Base-by-base conservation (phyloP, 2,113 vertebrate species). In the Sardina pilchardus region DNA sequence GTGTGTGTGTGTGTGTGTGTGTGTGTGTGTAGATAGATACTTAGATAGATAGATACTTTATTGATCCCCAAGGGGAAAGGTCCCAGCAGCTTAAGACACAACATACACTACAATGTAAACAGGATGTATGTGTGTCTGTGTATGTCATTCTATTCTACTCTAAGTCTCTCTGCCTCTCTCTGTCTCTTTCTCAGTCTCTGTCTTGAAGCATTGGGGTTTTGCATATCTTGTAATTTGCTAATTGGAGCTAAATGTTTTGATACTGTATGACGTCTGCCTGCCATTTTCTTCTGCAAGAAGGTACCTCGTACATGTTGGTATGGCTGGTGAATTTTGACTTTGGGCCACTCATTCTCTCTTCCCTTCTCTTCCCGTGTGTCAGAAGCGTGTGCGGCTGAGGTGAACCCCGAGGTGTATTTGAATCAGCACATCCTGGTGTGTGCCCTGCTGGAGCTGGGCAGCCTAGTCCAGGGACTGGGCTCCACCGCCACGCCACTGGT, bases 361-460 rank as follows among this genome's bases (percentile, higher is more conserved):
- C 8, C 63, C 30, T 26, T 30, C n/a, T 67, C 59, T 67, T 26
- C n/a, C 50, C 5, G 16, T 17, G 16, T 71, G 0, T 14, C 30
- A 71, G 63, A 71, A 12, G 63, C 63, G n/a, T 26, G 24, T 14
- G 26, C 26, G 34, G 63, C 63, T 34, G 63, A 71, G 63, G 63
- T 3, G 1, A 71, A 71, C 63, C 63, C 63, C 6, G 63, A 71
- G n/a, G 63, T 71, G 63, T 88, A 92, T 45, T 92, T 94, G 63
- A 95, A 93, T 93, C 97, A 97, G 85, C 96, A 99, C 8, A 91
- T 96, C 63, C 88, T 98, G 90, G 94, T 97, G 26, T 98, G 97
- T 91, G 95, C 95, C 5, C 94, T 99, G 88, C 94, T 96, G 91
- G 98, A 99, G 39, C 96, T 99, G n/a, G 97, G 97, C 87, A 95